Evolutionary conservation across 37 sponge, comb jelly and placozoan species (phyloP), one percentile per base, ranked within the genome.

Genomic region (Cliona cf. orientalis): DNA sequence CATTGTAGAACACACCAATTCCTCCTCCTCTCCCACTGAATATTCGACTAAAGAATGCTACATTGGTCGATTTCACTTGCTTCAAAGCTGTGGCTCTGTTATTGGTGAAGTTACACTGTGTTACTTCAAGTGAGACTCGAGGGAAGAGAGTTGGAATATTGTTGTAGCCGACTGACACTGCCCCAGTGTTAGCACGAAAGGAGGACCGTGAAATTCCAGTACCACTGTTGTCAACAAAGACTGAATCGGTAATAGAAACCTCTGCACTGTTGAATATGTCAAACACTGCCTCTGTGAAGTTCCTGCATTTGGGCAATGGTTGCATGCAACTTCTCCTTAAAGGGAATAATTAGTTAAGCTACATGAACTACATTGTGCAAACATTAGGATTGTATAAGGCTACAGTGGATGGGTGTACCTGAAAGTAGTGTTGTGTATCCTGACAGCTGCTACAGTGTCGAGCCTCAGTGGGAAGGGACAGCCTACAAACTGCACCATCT

Each of bases 1-100:
- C 78, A 65, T 80, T 86, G 23, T 78, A 43, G 46, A 82, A 86
- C 7, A 91, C 19, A 12, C 69, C 91, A 35, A 91, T 36, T 2
- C 78, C 86, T 26, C 91, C 91, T 35, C 87, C 91, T 45, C 91
- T 33, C 55, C 91, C 91, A 45, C 55, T 85, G 45, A 91, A 90
- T 3, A 85, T 61, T 45, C 37, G 78, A 44, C 35, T 59, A 21
- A 41, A 72, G 40, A 84, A 79, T 3, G 85, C 80, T 6, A 63
- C 29, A 42, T 78, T 75, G 22, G 81, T 60, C 0, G 76, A 71
- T 42, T 63, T 65, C 28, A 68, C 75, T 2, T 9, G n/a, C 21
- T 29, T 38, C 17, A n/a, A 25, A 11, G 71, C 69, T 23, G 75
- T 69, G 4, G 86, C 91, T 7, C 64, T 58, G 60, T 88, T 88